Percentiles rank a stretch among this genome's conserved stretches.
These are phyloP conservation scores for Neosilurus mollespiculum DNA, from an alignment of 2,797 vertebrate genomes.

Conservation along the genomic window DNA sequence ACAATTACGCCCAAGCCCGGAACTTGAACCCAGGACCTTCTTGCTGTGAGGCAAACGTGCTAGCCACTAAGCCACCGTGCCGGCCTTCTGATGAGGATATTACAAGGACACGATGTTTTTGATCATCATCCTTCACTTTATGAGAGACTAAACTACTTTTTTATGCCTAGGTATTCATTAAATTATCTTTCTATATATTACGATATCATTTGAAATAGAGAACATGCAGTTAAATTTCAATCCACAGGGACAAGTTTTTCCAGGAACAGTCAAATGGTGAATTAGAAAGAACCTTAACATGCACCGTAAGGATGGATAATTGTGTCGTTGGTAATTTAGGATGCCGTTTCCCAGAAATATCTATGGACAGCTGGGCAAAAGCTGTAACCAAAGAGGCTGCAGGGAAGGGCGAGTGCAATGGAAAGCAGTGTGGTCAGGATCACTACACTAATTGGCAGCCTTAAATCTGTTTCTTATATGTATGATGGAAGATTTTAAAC, in stretches of 20 bases:
- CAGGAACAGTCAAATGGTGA: conserved; percentile 32
- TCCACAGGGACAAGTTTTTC: neutral
- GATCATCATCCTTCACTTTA: neutral
- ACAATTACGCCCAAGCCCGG: no score
- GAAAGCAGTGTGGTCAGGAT: conserved; percentile 38
- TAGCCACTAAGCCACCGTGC: no score
- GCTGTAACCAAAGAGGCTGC: conserved; percentile 53
- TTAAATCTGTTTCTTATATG: conserved; percentile 43
- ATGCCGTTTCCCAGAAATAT: conserved; percentile 62
- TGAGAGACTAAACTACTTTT: neutral
- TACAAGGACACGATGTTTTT: neutral
- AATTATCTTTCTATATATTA: neutral
- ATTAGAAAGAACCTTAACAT: conserved; percentile 32
- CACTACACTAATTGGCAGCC: conserved; percentile 40
- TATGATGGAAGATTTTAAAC: conserved; percentile 33
- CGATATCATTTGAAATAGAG: neutral
- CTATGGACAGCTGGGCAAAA: conserved; percentile 57
- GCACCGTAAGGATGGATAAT: conserved; percentile 48
- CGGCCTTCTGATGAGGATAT: no score
- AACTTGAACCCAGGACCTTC: no score
- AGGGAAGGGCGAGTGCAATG: conserved; percentile 29
- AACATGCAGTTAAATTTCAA: neutral
- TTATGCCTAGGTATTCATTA: neutral
- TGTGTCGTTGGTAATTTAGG: conserved; percentile 58
- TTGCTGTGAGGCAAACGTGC: no score